Base-by-base conservation (phyloP, 1,140 invertebrate genomes). In the Phymastichus coffea region DNA sequence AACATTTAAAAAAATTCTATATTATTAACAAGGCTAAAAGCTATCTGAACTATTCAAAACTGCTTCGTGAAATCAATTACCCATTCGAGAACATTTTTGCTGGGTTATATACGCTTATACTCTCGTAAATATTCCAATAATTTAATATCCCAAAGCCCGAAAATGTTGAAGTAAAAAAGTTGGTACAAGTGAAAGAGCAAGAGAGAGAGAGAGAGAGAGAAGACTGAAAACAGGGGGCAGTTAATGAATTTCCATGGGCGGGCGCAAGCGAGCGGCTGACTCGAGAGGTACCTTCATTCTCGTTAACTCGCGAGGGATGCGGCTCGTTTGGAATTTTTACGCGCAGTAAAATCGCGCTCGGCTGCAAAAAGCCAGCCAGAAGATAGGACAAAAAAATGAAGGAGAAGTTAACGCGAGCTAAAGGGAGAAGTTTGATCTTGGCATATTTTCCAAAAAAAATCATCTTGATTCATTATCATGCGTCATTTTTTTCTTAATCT, bases 241-340 rank as follows among this genome's bases (percentile, higher is more conserved):
- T 49, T 57, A 49, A 57, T 57, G 55, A 57, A 57, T 57, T 57
- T 57, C 17, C 46, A 17, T 43, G 52, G 40, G 30, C 41, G 41
- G 41, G 8, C 7, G 40, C 26, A n/a, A 37, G 15, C 3, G 14
- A 37, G 35, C 3, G 15, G 4, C 4, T 37, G 3, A 3, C 12
- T 14, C n/a, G 23, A 25, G 25, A 17, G 30, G 49, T 40, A 28
- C 17, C 44, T 49, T 49, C 33, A 30, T 38, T 35, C 41, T 47
- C 54, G 43, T 57, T 48, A 57, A 57, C n/a, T 48, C 44, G 44
- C n/a, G n/a, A 30, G 37, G 35, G 46, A 57, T 51, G 46, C 37
- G 35, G 46, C 46, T 57, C 44, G 46, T 57, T 57, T 57, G 35
- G 56, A 49, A 57, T 57, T 41, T 49, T 57, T 57, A 49, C 46